Evolutionary conservation across 2,888 invertebrate species (phyloP), one percentile per base, ranked within the genome.

Genomic region (Scaptomyza polygonia): DNA sequence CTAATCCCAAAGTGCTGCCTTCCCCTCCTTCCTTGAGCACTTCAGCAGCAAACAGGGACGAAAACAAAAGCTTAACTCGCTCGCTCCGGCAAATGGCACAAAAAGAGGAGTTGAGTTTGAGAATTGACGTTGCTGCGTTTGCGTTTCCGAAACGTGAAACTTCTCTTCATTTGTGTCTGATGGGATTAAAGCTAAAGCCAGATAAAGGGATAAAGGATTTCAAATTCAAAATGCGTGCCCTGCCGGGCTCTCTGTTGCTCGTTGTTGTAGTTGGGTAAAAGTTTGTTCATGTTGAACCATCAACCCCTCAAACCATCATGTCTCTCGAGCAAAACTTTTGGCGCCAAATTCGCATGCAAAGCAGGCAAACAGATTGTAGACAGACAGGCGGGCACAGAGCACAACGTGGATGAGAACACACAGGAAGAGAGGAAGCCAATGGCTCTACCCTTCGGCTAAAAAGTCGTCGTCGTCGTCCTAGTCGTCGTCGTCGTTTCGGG

Each of bases 101-200:
- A 27, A 49, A 34, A 14, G 49, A 48, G 64, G 16, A 39, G 16
- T 39, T 39, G 53, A 49, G 56, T 47, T 18, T 57, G 51, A 69
- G 51, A 69, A 67, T 67, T 66, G 61, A 53, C 53, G 67, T 61
- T 57, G 63, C 64, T 57, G 61, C 59, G 63, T 67, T 59, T 72
- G 76, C 71, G 63, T 67, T 59, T 72, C 73, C 71, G 83, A 82
- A 83, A 86, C 86, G 86, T 88, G 86, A 83, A 86, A 89, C 88
- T 88, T 85, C 84, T 88, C 84, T 89, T 89, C 89, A 89, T 88
- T 88, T 88, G 89, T 85, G 89, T 82, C 89, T 91, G 92, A 91
- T 91, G 91, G 88, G 92, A 91, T 91, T 91, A 91, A 83, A 88
- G 82, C 79, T 86, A 91, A 92, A 91, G 91, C 91, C 91, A 92